Evolutionary conservation across 2,797 vertebrate species (phyloP).

Genomic region (Hypotaenidia philippensis): DNA sequence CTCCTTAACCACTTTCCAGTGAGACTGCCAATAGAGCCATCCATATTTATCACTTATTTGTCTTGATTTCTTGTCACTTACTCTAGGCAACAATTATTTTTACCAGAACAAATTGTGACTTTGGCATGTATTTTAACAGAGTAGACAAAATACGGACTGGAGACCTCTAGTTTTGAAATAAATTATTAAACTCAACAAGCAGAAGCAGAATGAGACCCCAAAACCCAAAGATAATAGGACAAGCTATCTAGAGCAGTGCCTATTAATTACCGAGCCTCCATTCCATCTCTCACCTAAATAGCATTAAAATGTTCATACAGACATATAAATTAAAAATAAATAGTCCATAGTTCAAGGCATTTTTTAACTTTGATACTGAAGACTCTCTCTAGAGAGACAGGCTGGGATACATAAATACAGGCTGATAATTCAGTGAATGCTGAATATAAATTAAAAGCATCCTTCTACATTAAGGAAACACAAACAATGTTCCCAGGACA

Average conservation of each 20-base stretch:
- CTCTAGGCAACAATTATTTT: neutral
- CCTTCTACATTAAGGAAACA: neutral
- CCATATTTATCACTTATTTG: neutral
- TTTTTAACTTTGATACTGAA: neutral
- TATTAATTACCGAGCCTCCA: neutral
- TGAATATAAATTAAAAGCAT: slow-evolving; percentile 12
- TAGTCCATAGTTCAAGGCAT: neutral
- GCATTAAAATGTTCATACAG: neutral
- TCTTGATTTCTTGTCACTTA: neutral
- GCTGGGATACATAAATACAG: neutral
- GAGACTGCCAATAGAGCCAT: neutral
- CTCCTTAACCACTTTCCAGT: neutral
- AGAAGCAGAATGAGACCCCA: neutral
- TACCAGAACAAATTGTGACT: neutral
- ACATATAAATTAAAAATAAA: slow-evolving; percentile 30
- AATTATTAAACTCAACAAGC: neutral
- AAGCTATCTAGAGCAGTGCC: neutral
- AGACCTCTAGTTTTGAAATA: neutral
- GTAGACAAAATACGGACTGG: neutral
- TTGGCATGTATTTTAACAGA: slow-evolving; percentile 45
- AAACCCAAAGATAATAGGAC: neutral
- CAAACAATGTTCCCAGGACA: neutral
- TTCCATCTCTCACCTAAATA: neutral
- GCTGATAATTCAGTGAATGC: slow-evolving; percentile 1
- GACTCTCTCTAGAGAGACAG: neutral